Evolutionary conservation across 2,113 vertebrate species (phyloP), one percentile per base, ranked within the genome.

Genomic region (Gallinago paraguaiae): DNA sequence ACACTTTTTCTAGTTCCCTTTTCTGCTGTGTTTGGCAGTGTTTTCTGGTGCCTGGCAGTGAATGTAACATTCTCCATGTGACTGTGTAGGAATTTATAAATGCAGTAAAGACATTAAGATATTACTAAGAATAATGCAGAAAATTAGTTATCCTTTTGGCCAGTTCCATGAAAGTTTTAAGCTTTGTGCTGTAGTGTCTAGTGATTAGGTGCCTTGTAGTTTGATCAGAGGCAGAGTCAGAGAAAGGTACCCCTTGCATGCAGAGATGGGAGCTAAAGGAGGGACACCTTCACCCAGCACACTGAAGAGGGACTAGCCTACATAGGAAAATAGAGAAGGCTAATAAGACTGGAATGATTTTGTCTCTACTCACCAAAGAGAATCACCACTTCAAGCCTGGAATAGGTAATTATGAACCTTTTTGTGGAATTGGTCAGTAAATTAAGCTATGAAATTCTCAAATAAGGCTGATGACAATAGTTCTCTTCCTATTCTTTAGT

Each of bases 291-390:
- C 39, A 18, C 9, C 25, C 54, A 51, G 39, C 20, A 18, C 30
- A 10, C 13, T 1, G 1, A 57, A 22, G 17, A 53, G 19, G 18
- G 15, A 48, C 15, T 0, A 48, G 6, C 4, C 31, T 59, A 4
- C 2, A 11, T 1, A 33, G 60, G 60, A 41, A 79, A 85, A 22
- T 0, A 33, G 51, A 19, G 35, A 33, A 39, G 8, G 7, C 4
- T 39, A 22, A 4, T 30, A 70, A 63, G 24, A 23, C 25, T 51
- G 53, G 9, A 10, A 5, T 31, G 68, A 10, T 60, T 79, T 85
- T 68, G 22, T 30, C 51, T 51, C 35, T 45, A 9, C 12, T 90
- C 30, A 46, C 33, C 24, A 46, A 59, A 68, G 10, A 63, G 41
- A 70, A 70, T 41, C 57, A 53, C 9, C 9, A 4, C 16, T 70